Conservation (phyloP, 2,888 invertebrate species). For the Apamea anceps region DNA sequence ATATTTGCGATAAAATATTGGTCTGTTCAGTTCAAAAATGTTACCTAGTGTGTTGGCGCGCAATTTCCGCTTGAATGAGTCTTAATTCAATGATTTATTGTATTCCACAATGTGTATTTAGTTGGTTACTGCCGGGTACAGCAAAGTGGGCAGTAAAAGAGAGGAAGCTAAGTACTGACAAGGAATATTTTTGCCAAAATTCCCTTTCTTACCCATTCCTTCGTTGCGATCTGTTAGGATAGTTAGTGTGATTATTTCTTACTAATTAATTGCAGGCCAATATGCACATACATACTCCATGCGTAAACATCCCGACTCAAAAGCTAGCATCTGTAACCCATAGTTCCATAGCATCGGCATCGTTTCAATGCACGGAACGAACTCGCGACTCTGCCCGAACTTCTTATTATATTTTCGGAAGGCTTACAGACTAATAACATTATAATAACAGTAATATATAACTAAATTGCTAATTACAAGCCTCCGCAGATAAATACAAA, state of each 20-base stretch:
- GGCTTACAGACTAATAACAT: no score
- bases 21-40: not conserved
- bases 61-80: constrained; percentile 1
- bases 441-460: no score
- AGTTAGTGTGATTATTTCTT: not conserved
- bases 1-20: constrained; percentile 28
- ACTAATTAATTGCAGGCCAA: not conserved
- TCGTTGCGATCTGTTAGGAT: no score
- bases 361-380: not conserved
- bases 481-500: no score
- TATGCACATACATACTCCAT: not conserved
- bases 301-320: not conserved
- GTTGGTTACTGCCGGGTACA: not conserved
- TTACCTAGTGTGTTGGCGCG: not conserved
- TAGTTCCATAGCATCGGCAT: not conserved
- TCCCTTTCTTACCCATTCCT: not conserved
- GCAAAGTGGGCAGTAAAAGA: not conserved
- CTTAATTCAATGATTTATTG: not conserved
- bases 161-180: not conserved
- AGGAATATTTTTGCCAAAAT: not conserved
- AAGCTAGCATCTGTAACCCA: constrained; percentile 7
- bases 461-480: no score
- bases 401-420: no score
- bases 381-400: not conserved
- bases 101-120: not conserved